Evolutionary conservation across 2,888 invertebrate species (phyloP).

Genomic region (Ophioninae sp.): DNA sequence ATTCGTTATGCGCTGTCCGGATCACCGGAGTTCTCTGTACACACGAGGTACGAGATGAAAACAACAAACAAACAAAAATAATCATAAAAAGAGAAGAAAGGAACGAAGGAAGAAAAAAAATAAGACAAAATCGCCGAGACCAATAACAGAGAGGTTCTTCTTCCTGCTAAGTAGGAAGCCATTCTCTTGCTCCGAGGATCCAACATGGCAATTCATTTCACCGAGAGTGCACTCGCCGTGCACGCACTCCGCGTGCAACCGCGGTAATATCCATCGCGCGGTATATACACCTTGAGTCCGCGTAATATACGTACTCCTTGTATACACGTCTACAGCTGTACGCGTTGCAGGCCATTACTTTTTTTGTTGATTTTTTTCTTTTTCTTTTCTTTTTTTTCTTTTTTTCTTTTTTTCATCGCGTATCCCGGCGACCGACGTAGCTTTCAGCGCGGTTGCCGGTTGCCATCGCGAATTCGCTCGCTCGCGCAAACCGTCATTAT

Average conservation of each 20-base stretch:
- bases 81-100: neutral
- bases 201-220: constrained; percentile 62
- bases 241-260: constrained; percentile 60
- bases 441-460: constrained; percentile 30
- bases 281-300: constrained; percentile 15
- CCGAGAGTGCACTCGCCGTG: constrained; percentile 49
- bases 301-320: constrained; percentile 39
- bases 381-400: constrained; percentile 28
- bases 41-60: constrained; percentile 34
- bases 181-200: constrained; percentile 57
- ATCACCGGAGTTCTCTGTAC: constrained; percentile 49
- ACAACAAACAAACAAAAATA: too few relatives aligned
- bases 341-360: constrained; percentile 57
- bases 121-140: constrained; percentile 13
- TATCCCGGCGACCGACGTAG: constrained; percentile 37
- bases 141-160: constrained; percentile 50
- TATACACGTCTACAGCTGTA: constrained; percentile 23
- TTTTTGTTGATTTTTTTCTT: constrained; percentile 23
- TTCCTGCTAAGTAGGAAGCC: constrained; percentile 62
- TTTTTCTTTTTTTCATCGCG: constrained; percentile 30
- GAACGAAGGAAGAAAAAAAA: neutral
- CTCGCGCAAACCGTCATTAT: constrained; percentile 57
- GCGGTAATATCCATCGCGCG: constrained; percentile 5
- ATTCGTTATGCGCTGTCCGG: constrained; percentile 35
- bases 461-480: constrained; percentile 27